A percentile compares a stretch with the other conserved stretches of the same genome.
Conservation (phyloP, 35 echinoderm and acorn worm species). For the Strongylocentrotus purpuratus region DNA sequence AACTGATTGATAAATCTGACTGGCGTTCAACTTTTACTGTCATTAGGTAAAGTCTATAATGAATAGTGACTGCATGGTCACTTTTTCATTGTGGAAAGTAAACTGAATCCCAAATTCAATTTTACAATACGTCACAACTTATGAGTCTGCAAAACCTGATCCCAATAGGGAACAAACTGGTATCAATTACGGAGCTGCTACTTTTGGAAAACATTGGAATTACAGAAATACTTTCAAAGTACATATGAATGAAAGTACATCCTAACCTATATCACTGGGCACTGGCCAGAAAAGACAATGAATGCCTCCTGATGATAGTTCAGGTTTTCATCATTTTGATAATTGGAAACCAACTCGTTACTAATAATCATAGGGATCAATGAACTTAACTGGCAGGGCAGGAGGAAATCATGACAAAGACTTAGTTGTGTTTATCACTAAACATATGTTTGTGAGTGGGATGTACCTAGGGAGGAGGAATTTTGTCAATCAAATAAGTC, state of each 20-base stretch:
- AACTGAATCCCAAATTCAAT: neutral
- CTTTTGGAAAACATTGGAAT: neutral
- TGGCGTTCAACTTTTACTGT: neutral
- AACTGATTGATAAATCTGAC: neutral
- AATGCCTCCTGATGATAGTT: neutral
- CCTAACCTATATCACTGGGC: neutral
- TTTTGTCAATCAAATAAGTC: neutral
- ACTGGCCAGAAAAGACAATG: neutral
- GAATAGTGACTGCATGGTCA: neutral
- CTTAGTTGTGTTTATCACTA: neutral
- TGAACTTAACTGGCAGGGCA: neutral
- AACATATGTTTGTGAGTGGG: neutral
- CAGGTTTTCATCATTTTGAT: neutral
- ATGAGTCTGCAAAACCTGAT: slow-evolving; percentile 1
- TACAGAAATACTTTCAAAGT: neutral
- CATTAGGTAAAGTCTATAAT: neutral
- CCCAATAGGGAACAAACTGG: neutral
- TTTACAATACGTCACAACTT: neutral
- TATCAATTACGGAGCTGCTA: neutral
- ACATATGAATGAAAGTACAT: neutral
- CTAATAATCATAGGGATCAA: neutral
- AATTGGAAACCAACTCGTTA: neutral
- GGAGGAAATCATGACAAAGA: neutral
- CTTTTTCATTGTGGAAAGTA: neutral
- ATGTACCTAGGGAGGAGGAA: neutral